A percentile compares a stretch with the other conserved stretches of the same genome.
phyloP scores from a whole-genome alignment of 2,113 vertebrate genomes.

The Atrichornis clamosus region DNA sequence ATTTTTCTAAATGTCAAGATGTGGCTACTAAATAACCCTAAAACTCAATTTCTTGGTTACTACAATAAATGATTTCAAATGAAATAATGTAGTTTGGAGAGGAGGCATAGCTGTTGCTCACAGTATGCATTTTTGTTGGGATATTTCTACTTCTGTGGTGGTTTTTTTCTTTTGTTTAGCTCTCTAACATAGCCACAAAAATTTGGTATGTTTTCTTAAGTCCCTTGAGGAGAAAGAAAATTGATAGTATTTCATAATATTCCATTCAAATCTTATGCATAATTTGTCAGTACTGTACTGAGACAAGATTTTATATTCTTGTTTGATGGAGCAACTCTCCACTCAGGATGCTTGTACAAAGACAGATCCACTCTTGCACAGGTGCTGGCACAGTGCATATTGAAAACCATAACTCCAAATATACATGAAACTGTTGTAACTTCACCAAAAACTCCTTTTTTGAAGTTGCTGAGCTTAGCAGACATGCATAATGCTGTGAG shows the following conservation, averaged over 20 bases:
- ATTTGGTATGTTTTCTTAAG: not conserved
- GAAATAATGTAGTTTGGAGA: not conserved
- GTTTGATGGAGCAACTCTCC: not conserved
- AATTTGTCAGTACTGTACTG: not conserved
- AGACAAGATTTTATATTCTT: not conserved
- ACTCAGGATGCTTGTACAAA: not conserved
- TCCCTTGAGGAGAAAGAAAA: not conserved
- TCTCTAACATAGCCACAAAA: not conserved
- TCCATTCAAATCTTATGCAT: not conserved
- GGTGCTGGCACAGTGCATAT: not conserved
- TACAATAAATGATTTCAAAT: conserved; percentile 3
- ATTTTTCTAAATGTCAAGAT: conserved; percentile 50
- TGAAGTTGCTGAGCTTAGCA: not conserved
- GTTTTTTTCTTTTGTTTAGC: not conserved
- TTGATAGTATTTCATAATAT: not conserved
- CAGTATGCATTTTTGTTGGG: conserved; percentile 1
- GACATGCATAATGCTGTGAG: not conserved
- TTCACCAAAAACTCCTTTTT: not conserved
- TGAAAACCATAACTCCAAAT: not conserved
- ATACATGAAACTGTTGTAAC: not conserved
- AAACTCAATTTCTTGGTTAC: conserved; percentile 3
- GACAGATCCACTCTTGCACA: not conserved
- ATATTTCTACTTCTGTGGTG: not conserved
- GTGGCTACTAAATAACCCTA: conserved; percentile 13
- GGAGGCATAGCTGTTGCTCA: not conserved